Conservation (phyloP, 2,888 invertebrate genomes). For the Nephrocerus scutellatus region DNA sequence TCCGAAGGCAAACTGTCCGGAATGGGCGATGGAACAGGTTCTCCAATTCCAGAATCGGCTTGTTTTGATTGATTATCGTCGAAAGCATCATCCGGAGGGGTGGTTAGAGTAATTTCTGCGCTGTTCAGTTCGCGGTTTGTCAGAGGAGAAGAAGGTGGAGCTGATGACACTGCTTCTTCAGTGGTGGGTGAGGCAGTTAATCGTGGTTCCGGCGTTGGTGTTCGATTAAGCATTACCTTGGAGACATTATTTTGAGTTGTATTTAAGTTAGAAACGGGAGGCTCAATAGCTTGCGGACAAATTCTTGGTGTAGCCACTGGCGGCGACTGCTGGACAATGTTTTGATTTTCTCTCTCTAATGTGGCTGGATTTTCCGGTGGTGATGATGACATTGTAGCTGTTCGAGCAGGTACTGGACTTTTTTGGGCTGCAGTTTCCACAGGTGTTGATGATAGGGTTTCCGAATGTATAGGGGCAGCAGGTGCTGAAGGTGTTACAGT, state of each 20-base stretch:
- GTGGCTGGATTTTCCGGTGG: too few species aligned
- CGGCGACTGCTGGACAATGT: background rate
- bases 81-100: constrained; percentile 9
- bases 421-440: too few species aligned
- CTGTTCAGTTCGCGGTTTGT: too few species aligned
- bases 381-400: too few species aligned
- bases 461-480: too few species aligned
- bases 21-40: constrained; percentile 34
- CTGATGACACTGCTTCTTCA: constrained; percentile 8
- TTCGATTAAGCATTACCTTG: constrained; percentile 40
- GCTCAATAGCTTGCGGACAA: constrained; percentile 5
- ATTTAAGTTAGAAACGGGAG: too few species aligned
- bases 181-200: constrained; percentile 30
- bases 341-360: too few species aligned
- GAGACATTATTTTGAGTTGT: constrained; percentile 31
- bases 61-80: constrained; percentile 39
- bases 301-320: constrained; percentile 12
- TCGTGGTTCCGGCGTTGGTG: constrained; percentile 40
- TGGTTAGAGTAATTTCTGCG: too few species aligned
- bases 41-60: constrained; percentile 42
- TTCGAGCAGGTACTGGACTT: too few species aligned
- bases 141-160: too few species aligned
- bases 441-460: too few species aligned
- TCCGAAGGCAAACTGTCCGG: constrained; percentile 30
- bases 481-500: background rate